Percentiles rank a stretch among this genome's conserved stretches.
phyloP scores from a whole-genome alignment of 2,113 vertebrate genomes.

The Silurus meridionalis region DNA sequence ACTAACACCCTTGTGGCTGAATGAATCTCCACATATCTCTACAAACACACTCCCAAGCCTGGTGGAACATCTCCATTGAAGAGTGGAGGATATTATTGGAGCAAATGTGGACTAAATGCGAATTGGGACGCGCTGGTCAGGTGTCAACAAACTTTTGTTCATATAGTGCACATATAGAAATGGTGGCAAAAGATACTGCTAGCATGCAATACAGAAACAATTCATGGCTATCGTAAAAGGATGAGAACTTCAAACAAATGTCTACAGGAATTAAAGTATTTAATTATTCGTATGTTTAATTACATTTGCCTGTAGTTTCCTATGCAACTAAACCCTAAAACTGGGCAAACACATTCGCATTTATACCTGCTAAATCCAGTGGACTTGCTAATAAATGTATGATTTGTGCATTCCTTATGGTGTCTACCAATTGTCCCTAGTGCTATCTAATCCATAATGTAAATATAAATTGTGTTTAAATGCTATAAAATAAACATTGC shows the following conservation, averaged over 20 bases:
- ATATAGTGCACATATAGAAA: background rate
- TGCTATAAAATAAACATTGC: background rate
- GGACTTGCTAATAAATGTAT: background rate
- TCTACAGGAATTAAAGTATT: background rate
- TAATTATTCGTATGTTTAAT: background rate
- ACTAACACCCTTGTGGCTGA: no score
- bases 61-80: no score
- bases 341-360: background rate
- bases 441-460: background rate
- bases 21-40: no score
- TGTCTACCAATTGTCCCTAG: background rate
- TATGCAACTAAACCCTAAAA: background rate
- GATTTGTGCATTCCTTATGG: background rate
- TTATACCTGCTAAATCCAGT: background rate
- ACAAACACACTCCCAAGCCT: no score
- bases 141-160: no score
- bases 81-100: no score
- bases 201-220: background rate
- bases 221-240: background rate
- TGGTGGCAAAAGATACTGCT: background rate
- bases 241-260: background rate
- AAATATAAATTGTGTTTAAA: background rate
- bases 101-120: no score
- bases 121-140: no score
- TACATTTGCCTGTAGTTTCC: background rate